Percentiles rank a stretch among this genome's conserved stretches.
Evolutionary conservation across 2,888 invertebrate species (phyloP).

Genomic region (Cistogaster globosa): DNA sequence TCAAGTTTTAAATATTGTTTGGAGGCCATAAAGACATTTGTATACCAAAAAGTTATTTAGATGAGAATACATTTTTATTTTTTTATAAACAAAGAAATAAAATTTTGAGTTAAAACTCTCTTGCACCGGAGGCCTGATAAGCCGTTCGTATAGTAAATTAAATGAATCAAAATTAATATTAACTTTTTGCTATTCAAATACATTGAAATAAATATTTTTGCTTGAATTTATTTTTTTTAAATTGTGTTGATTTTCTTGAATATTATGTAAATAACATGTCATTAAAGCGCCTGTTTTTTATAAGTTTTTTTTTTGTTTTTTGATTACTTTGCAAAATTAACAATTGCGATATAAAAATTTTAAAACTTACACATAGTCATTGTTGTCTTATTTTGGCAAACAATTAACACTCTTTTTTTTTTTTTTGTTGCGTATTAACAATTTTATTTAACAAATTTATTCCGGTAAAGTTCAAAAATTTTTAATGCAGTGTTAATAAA

Average conservation of each 20-base stretch:
- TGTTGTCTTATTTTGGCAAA: constrained; percentile 64
- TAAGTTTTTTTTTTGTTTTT: constrained; percentile 19
- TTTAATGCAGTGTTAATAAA: constrained; percentile 52
- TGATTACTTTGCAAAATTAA: constrained; percentile 62
- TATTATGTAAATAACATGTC: constrained; percentile 62
- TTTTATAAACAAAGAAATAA: no score
- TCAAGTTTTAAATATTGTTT: no score
- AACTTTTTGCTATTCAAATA: no score
- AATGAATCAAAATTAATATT: no score
- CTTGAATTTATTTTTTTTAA: not conserved
- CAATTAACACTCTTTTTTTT: constrained; percentile 66
- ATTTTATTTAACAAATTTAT: constrained; percentile 50
- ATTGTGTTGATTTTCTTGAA: constrained; percentile 38
- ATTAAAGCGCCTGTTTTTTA: constrained; percentile 58
- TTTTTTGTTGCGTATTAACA: constrained; percentile 48
- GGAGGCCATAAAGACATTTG: no score
- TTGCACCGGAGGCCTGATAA: no score
- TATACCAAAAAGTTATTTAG: no score
- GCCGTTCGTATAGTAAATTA: no score
- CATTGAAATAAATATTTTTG: no score
- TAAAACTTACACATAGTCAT: constrained; percentile 49
- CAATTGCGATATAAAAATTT: constrained; percentile 45
- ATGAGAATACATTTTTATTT: no score
- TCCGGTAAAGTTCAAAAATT: constrained; percentile 57
- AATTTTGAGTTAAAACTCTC: no score